Conservation (phyloP, 2,113 vertebrate species). For the Smithornis capensis region DNA sequence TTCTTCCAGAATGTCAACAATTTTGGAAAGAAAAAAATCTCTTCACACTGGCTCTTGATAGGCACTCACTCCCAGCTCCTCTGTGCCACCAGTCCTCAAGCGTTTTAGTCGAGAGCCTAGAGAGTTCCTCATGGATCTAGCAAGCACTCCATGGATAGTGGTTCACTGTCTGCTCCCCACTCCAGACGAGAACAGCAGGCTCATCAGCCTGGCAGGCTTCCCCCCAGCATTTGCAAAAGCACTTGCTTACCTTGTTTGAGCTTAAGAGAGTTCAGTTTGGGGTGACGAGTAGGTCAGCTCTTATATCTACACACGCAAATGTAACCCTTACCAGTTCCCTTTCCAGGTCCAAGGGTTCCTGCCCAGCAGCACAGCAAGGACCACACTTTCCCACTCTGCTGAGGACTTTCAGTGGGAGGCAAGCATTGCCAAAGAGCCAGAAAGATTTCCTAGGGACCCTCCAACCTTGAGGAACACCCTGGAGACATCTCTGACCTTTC, state of each 20-base stretch:
- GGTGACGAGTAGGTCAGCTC: constrained; percentile 51
- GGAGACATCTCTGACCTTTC: background rate
- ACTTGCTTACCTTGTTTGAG: constrained; percentile 33
- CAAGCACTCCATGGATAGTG: background rate
- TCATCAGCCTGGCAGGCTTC: background rate
- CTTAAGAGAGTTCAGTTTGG: constrained; percentile 11
- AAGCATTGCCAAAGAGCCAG: background rate
- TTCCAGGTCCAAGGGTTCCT: constrained; percentile 15
- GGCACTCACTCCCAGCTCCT: background rate
- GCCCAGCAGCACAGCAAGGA: fast-evolving
- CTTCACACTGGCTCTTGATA: background rate
- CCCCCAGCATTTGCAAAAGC: background rate
- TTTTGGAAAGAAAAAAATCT: background rate
- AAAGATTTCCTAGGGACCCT: background rate
- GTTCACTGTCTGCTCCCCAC: background rate
- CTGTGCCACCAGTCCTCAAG: background rate
- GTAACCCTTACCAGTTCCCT: constrained; percentile 22
- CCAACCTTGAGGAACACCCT: background rate
- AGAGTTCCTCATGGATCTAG: background rate
- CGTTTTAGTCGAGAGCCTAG: fast-evolving
- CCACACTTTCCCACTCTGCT: background rate
- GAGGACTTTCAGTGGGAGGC: background rate
- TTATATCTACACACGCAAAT: background rate
- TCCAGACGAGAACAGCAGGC: background rate
- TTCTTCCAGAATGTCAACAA: background rate